Evolutionary conservation across 1,140 invertebrate species (phyloP).

Genomic region (Phthorimaea operculella): DNA sequence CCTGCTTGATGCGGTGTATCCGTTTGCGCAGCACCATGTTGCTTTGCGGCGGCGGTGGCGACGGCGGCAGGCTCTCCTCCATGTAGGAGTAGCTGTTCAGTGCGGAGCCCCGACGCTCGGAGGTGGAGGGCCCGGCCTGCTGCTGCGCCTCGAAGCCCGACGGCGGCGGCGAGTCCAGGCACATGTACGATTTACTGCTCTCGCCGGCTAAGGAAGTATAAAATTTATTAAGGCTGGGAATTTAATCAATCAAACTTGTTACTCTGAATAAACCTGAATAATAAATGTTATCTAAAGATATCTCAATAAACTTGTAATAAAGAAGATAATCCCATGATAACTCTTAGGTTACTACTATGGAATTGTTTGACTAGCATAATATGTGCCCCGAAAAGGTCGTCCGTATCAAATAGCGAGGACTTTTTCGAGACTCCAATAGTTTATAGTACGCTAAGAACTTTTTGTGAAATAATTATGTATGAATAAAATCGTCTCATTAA

Average conservation of each 20-base stretch:
- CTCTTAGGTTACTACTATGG: no score
- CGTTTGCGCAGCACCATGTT: constrained; percentile 87
- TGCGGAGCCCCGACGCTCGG: constrained; percentile 53
- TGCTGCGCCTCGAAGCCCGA: constrained; percentile 59
- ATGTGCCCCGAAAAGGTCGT: no score
- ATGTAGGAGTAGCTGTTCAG: constrained; percentile 64
- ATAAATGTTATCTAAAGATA: no score
- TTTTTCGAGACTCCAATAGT: no score
- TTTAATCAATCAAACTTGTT: background rate
- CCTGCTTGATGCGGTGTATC: constrained; percentile 87
- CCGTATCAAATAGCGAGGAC: no score
- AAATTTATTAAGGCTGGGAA: background rate
- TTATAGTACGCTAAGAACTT: no score
- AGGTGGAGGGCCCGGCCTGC: constrained; percentile 43
- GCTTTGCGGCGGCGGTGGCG: constrained; percentile 76
- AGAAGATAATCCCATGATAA: no score
- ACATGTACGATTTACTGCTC: constrained; percentile 73
- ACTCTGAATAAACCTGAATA: background rate
- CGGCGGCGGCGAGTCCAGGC: constrained; percentile 71
- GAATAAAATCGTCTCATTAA: no score
- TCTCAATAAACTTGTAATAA: no score
- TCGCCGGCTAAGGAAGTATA: constrained; percentile 69
- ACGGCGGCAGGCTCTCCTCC: constrained; percentile 69
- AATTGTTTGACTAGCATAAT: no score
- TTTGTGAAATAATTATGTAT: no score